phyloP scores from a whole-genome alignment of 2,888 invertebrate genomes.

The Cryptosula pallasiana region DNA sequence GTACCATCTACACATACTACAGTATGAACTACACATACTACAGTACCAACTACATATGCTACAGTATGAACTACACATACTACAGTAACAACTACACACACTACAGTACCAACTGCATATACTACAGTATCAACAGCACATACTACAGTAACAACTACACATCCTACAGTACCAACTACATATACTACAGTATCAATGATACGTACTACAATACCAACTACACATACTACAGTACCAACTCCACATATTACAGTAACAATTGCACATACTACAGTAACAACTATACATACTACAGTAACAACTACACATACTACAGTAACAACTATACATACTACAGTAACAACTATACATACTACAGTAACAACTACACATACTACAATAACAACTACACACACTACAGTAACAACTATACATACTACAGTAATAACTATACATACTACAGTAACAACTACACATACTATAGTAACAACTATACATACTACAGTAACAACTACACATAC shows the following conservation, averaged over 20 bases:
- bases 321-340: background rate
- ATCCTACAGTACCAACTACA: too few species aligned
- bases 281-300: background rate
- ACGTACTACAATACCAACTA: too few species aligned
- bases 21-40: background rate
- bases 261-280: conserved; percentile 84
- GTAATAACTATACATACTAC: background rate
- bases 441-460: background rate
- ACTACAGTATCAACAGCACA: too few species aligned
- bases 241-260: conserved; percentile 56
- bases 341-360: background rate
- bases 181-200: background rate
- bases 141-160: background rate
- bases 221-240: background rate
- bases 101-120: background rate
- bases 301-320: background rate
- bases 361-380: background rate
- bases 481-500: too few species aligned
- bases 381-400: background rate
- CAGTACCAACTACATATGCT: background rate
- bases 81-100: too few species aligned
- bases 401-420: background rate
- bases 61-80: background rate
- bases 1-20: background rate
- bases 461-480: background rate